phyloP scores from a whole-genome alignment of 2,797 vertebrate genomes.

The Hemibagrus guttatus region DNA sequence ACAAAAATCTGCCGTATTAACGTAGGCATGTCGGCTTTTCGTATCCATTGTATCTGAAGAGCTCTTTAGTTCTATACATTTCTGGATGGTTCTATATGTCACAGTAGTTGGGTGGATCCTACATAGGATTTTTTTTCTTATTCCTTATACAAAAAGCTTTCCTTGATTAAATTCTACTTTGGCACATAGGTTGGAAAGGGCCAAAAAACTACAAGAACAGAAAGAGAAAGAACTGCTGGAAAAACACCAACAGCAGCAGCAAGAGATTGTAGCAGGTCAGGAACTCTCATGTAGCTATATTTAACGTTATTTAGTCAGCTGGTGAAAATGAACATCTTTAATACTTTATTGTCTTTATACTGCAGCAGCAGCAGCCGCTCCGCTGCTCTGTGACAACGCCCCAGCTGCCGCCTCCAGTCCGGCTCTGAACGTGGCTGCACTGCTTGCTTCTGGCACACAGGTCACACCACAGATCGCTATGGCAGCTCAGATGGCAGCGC shows the following conservation, averaged over 20 bases:
- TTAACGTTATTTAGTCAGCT: background rate
- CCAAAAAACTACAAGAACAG: conserved; percentile 97
- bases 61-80: background rate
- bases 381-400: conserved; percentile 66
- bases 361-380: conserved; percentile 58
- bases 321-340: background rate
- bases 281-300: background rate
- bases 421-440: conserved; percentile 91
- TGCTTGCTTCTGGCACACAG: conserved; percentile 94
- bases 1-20: no score
- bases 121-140: no score
- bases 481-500: conserved; percentile 98
- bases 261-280: conserved; percentile 89
- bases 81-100: background rate
- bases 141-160: background rate
- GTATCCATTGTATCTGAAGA: no score
- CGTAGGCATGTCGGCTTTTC: no score
- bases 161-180: background rate
- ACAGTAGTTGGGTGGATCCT: background rate
- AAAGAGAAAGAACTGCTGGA: conserved; percentile 95
- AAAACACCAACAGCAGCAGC: conserved; percentile 80
- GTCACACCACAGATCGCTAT: conserved; percentile 98
- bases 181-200: conserved; percentile 86
- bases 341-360: background rate
- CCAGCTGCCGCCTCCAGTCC: conserved; percentile 76